Conservation (phyloP, 2,888 invertebrate species). For the Chromoteleia sp. region DNA sequence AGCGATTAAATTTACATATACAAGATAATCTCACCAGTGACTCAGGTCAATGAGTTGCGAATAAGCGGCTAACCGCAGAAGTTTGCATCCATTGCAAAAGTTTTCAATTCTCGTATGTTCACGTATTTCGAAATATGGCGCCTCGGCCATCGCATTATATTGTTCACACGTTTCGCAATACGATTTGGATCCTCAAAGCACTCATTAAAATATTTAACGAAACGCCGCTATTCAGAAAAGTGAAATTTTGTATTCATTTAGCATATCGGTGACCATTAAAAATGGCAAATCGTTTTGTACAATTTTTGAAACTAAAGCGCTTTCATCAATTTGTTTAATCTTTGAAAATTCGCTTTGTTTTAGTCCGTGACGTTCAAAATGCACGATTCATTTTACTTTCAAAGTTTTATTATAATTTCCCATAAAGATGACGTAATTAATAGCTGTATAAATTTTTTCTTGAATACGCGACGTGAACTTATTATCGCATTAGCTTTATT, state of each 20-base stretch:
- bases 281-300: too few species aligned
- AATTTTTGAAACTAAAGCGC: neutral
- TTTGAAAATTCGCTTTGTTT: neutral
- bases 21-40: constrained; percentile 53
- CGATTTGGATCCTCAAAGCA: constrained; percentile 31
- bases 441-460: neutral
- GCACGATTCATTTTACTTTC: constrained; percentile 6
- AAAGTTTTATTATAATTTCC: neutral
- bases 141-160: constrained; percentile 21
- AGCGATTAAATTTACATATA: constrained; percentile 66
- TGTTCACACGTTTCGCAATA: constrained; percentile 39
- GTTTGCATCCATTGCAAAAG: constrained; percentile 56
- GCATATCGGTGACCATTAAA: too few species aligned
- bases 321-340: neutral
- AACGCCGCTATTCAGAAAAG: constrained; percentile 1
- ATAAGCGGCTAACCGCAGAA: constrained; percentile 64
- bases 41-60: constrained; percentile 58
- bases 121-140: constrained; percentile 26
- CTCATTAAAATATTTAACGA: constrained; percentile 37
- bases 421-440: constrained; percentile 14
- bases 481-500: constrained; percentile 17
- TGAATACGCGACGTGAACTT: constrained; percentile 1
- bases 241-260: constrained; percentile 20
- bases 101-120: constrained; percentile 44
- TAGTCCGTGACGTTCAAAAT: neutral